phyloP scores from a whole-genome alignment of 2,888 invertebrate genomes.

The Diogma glabrata region DNA sequence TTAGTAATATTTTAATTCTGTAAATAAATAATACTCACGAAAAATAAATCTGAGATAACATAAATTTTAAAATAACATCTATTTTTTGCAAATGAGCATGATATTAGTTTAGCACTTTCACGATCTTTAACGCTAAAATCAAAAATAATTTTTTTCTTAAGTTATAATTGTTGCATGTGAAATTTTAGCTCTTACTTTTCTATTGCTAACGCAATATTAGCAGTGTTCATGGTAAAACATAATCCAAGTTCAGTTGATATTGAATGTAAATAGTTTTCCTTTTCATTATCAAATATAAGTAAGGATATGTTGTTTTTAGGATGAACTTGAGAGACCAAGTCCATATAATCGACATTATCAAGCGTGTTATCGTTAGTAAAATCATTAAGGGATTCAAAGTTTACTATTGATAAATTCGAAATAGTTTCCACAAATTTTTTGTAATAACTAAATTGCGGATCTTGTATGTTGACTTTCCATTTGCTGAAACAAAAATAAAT shows the following conservation, averaged over 20 bases:
- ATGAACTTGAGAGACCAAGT: background rate
- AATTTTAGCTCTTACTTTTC: background rate
- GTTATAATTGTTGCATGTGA: background rate
- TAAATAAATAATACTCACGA: too few species aligned
- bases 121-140: background rate
- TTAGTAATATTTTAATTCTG: too few species aligned
- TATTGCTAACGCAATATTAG: background rate
- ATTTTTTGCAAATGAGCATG: slow-evolving; percentile 2
- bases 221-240: slow-evolving; percentile 4
- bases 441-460: background rate
- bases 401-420: background rate
- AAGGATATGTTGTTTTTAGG: background rate
- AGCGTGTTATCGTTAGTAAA: background rate
- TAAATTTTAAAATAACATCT: slow-evolving; percentile 7
- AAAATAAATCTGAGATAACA: too few species aligned
- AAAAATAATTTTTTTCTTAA: too few species aligned
- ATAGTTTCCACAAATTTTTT: background rate
- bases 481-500: too few species aligned
- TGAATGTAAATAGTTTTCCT: slow-evolving; percentile 1
- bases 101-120: slow-evolving; percentile 1
- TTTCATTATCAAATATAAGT: background rate
- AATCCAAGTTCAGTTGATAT: background rate
- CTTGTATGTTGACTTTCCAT: background rate
- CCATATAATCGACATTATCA: background rate
- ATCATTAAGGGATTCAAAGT: background rate